These are phyloP conservation scores for Lysiphlebus fabarum DNA, from an alignment of 1,140 invertebrate genomes.

Conservation along the genomic window DNA sequence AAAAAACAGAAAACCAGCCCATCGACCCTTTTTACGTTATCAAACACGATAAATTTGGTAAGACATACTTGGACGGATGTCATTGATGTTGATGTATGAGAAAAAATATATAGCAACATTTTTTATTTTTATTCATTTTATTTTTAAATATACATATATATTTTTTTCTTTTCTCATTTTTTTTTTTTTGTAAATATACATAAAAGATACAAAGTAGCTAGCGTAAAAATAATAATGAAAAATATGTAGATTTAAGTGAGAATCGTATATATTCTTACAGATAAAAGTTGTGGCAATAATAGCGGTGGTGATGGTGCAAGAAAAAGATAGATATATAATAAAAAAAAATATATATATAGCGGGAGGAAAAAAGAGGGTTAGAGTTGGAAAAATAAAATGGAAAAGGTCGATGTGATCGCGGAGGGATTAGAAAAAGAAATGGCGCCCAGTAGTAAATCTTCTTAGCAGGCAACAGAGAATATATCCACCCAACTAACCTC, in stretches of 20 bases:
- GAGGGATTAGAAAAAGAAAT: slow-evolving; percentile 28
- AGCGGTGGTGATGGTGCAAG: not conserved
- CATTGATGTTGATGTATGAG: slow-evolving; percentile 42
- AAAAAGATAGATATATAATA: slow-evolving; percentile 3
- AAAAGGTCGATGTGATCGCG: slow-evolving; percentile 24
- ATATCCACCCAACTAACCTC: slow-evolving; percentile 4
- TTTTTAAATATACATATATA: no score
- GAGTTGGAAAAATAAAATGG: not conserved
- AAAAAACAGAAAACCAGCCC: not conserved
- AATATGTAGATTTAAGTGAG: no score
- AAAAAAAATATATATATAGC: no score
- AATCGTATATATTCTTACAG: no score
- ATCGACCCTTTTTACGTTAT: slow-evolving; percentile 39
- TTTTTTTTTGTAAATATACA: not conserved
- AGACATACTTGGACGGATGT: slow-evolving; percentile 44
- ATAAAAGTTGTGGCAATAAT: no score
- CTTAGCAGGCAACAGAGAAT: slow-evolving; percentile 13
- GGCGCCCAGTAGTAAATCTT: slow-evolving; percentile 26
- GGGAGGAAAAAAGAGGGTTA: not conserved
- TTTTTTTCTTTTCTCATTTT: no score
- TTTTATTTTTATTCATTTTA: no score
- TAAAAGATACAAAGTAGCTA: not conserved
- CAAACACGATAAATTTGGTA: slow-evolving; percentile 48
- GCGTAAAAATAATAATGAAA: no score
- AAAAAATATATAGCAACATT: slow-evolving; percentile 26